Evolutionary conservation across 2,113 vertebrate genomes (phyloP), one percentile per base, ranked within the genome.

Genomic region (Chloroceryle aenea): DNA sequence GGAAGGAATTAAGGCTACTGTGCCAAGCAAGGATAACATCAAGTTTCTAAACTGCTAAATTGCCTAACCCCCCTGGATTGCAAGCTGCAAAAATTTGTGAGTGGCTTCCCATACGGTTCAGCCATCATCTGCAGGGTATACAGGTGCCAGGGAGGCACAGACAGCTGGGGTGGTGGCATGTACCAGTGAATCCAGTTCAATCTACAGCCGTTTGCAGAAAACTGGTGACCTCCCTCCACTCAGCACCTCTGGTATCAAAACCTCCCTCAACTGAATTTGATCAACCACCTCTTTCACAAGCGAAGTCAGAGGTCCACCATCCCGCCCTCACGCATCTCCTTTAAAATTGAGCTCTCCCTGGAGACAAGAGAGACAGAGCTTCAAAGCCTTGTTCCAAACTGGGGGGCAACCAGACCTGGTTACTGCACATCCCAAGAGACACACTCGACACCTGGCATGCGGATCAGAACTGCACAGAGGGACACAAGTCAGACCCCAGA

Each of bases 1-100:
- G 21, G 67, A 81, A 80, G 76, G 76, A 92, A 84, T 66, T 84
- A 86, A 69, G 63, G 76, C 62, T 64, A 56, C 36, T 19, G 16
- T 42, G 76, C 75, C 84, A 83, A 64, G 30, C 58, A 83, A 86
- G 48, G 75, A 77, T 53, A 92, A 91, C 45, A n/a, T 73, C 19
- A 7, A 50, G 30, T 64, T 93, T 79, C 40, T 61, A 19, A 86
- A 61, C 59, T 86, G 63, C 45, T 45, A 58, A 84, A 74, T 13
- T 18, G 80, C 59, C 50, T 14, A 14, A 64, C 61, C 1, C 6
- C 45, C 10, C 36, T 14, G 11, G 62, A 56, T 0, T 64, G 8
- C 61, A 79, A 76, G 63, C n/a, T 21, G 45, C 71, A 29, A 55
- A 78, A 32, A 34, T 8, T 34, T 22, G 7, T 2, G 12, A 76